These are phyloP conservation scores for Chaetorhynchus papuensis DNA, from an alignment of 2,113 vertebrate species.

Conservation along the genomic window DNA sequence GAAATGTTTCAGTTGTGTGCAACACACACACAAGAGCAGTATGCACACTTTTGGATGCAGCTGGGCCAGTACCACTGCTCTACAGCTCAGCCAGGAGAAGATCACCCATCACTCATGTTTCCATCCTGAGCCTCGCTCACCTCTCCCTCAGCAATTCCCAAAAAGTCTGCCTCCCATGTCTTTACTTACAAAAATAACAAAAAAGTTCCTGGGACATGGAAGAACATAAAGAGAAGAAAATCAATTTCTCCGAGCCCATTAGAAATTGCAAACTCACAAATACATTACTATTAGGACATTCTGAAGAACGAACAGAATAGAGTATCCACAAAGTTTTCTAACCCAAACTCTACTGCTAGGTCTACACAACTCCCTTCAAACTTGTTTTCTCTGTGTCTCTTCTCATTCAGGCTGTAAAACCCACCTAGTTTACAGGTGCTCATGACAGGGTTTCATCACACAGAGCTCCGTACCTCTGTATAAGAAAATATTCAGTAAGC, in stretches of 20 bases:
- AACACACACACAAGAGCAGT: not conserved
- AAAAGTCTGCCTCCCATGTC: not conserved
- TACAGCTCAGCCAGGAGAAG: not conserved
- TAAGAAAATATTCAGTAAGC: not conserved
- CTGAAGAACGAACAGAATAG: not conserved
- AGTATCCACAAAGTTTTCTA: not conserved
- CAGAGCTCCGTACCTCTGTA: rapidly evolving
- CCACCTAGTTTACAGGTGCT: not conserved
- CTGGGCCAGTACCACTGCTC: not conserved
- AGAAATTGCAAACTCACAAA: not conserved
- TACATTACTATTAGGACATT: not conserved
- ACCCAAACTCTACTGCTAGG: not conserved
- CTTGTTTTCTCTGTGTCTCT: not conserved
- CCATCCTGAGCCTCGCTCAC: not conserved
- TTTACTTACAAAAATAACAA: not conserved
- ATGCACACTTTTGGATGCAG: not conserved
- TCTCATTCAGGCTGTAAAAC: not conserved
- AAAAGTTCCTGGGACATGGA: not conserved
- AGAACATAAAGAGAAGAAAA: not conserved
- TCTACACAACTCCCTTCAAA: not conserved
- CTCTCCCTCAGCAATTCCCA: not conserved
- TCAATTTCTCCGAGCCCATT: not conserved
- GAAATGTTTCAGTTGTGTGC: not conserved
- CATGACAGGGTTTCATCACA: not conserved
- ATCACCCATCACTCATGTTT: not conserved